Evolutionary conservation across 1,140 invertebrate genomes (phyloP).

Genomic region (Panulirus ornatus): DNA sequence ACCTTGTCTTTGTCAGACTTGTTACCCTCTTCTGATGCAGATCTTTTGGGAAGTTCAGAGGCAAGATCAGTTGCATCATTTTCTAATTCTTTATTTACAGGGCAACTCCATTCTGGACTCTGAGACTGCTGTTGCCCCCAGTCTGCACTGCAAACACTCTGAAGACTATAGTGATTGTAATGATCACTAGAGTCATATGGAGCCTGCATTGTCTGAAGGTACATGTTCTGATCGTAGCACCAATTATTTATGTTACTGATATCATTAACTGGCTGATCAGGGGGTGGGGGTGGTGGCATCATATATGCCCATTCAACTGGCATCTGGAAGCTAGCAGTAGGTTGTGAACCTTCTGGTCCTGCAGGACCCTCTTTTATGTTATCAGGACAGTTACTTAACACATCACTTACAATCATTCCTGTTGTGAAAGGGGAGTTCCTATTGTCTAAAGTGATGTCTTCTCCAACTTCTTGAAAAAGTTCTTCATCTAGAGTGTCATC

Average conservation of each 20-base stretch:
- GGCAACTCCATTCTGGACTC: neutral
- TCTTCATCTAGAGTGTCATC: neutral
- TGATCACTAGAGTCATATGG: neutral
- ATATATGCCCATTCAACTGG: conserved; percentile 73
- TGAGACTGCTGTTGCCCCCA: neutral
- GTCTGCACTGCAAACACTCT: neutral
- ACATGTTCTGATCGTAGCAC: conserved; percentile 72
- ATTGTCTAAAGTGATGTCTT: neutral
- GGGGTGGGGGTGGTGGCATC: conserved; percentile 69
- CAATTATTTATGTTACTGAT: conserved; percentile 60
- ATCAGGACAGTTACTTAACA: neutral
- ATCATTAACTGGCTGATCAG: conserved; percentile 66
- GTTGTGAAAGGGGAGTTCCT: neutral
- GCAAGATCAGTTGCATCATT: neutral
- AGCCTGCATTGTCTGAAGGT: conserved; percentile 73
- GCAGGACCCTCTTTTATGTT: neutral
- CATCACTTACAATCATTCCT: neutral
- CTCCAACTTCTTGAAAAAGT: conserved; percentile 22
- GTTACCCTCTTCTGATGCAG: neutral
- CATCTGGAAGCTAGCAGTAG: conserved; percentile 52
- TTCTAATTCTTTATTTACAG: neutral
- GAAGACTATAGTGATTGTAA: neutral
- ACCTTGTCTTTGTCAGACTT: neutral
- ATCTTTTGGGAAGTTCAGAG: neutral
- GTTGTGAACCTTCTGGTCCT: neutral